Evolutionary conservation across 2,797 vertebrate genomes (phyloP).

Genomic region (Alca torda): DNA sequence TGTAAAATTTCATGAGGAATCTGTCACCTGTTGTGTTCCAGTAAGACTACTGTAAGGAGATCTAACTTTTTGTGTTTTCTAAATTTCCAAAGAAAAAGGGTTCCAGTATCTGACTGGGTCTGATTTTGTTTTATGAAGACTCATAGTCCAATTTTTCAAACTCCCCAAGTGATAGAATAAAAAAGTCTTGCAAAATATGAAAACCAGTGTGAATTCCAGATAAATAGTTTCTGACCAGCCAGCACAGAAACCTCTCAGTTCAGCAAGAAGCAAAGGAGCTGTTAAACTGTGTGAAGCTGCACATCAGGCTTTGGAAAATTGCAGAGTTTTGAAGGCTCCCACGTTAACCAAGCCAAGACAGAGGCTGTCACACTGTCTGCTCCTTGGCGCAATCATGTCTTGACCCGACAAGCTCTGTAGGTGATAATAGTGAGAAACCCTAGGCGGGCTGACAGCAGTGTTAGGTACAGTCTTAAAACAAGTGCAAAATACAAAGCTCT

Average conservation of each 20-base stretch:
- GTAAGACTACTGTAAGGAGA: neutral
- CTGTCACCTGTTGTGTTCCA: neutral
- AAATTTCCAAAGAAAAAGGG: neutral
- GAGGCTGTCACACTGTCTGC: neutral
- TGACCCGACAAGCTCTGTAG: neutral
- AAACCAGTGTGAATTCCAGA: neutral
- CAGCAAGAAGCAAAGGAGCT: neutral
- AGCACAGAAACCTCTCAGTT: neutral
- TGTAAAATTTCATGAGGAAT: neutral
- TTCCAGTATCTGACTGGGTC: rapidly evolving
- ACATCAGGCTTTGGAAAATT: neutral
- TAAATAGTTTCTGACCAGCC: neutral
- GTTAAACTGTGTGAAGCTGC: neutral
- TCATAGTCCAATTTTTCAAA: neutral
- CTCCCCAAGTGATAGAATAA: neutral
- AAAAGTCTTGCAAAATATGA: neutral
- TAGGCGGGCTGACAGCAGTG: rapidly evolving
- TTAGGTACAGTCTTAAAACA: neutral
- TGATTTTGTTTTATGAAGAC: neutral
- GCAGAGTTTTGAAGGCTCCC: neutral
- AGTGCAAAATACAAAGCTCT: neutral
- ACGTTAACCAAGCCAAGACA: neutral
- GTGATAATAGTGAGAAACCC: neutral
- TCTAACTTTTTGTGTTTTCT: neutral
- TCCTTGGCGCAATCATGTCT: neutral